Evolutionary conservation across 2,113 vertebrate genomes (phyloP).

Genomic region (Erinaceus europaeus): DNA sequence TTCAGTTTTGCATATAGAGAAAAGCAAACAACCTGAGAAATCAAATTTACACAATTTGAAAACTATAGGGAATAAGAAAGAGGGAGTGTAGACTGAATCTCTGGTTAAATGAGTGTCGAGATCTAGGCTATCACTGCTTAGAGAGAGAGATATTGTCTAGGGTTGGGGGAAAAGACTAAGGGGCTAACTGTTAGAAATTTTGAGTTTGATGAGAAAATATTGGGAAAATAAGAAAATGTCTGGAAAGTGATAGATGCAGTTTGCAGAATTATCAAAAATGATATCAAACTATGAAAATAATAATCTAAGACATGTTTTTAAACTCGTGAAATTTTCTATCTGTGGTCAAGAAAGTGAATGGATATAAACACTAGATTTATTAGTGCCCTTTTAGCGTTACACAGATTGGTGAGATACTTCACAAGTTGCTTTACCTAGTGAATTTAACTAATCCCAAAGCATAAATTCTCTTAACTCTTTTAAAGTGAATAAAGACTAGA

Average conservation of each 20-base stretch:
- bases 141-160: not conserved
- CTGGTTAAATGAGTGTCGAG: not conserved
- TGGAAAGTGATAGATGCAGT: not conserved
- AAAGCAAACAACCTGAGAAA: not conserved
- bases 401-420: not conserved
- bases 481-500: not conserved
- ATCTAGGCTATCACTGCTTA: not conserved
- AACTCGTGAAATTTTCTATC: not conserved
- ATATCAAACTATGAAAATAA: not conserved
- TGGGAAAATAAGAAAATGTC: not conserved
- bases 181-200: not conserved
- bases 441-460: not conserved
- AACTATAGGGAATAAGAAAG: not conserved
- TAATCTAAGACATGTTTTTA: not conserved
- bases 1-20: not conserved
- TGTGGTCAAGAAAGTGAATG: not conserved
- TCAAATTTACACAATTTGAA: not conserved
- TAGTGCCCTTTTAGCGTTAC: not conserved
- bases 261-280: not conserved
- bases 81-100: not conserved
- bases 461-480: not conserved
- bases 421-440: not conserved
- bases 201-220: not conserved
- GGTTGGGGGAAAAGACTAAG: not conserved
- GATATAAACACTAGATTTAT: not conserved